Percentiles rank a stretch among this genome's conserved stretches.
phyloP scores from a whole-genome alignment of 2,888 invertebrate genomes.

The Cosmia trapezina region DNA sequence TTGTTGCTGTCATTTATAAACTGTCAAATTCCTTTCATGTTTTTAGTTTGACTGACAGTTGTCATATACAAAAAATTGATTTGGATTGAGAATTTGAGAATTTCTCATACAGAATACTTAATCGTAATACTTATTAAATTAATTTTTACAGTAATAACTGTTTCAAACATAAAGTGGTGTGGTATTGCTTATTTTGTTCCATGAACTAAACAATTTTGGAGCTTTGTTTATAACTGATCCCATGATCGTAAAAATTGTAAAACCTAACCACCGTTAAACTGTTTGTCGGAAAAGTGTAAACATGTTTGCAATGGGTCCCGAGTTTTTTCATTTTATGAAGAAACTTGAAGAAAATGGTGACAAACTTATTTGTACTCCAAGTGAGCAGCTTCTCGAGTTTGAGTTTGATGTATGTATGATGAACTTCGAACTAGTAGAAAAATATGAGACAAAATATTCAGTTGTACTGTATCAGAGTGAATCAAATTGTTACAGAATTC shows the following conservation, averaged over 20 bases:
- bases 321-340: slow-evolving; percentile 82
- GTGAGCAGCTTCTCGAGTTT: slow-evolving; percentile 82
- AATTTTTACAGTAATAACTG: neutral
- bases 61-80: neutral
- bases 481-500: slow-evolving; percentile 89
- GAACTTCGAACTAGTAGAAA: neutral
- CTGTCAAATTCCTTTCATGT: too few relatives aligned
- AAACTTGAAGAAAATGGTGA: slow-evolving; percentile 86
- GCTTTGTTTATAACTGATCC: too few relatives aligned
- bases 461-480: neutral
- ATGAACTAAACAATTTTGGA: neutral
- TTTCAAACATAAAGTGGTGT: neutral
- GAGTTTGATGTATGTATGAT: slow-evolving; percentile 81
- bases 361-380: slow-evolving; percentile 77
- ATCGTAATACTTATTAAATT: neutral
- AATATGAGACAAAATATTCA: neutral
- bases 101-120: neutral
- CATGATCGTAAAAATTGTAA: slow-evolving; percentile 7
- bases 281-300: slow-evolving; percentile 26
- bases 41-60: too few relatives aligned
- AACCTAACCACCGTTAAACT: slow-evolving; percentile 1
- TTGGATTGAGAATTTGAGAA: neutral
- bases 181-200: neutral
- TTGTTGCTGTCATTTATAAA: too few relatives aligned
- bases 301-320: slow-evolving; percentile 84